Evolutionary conservation across 2,888 invertebrate genomes (phyloP).

Genomic region (Troglohyphantes excavatus): DNA sequence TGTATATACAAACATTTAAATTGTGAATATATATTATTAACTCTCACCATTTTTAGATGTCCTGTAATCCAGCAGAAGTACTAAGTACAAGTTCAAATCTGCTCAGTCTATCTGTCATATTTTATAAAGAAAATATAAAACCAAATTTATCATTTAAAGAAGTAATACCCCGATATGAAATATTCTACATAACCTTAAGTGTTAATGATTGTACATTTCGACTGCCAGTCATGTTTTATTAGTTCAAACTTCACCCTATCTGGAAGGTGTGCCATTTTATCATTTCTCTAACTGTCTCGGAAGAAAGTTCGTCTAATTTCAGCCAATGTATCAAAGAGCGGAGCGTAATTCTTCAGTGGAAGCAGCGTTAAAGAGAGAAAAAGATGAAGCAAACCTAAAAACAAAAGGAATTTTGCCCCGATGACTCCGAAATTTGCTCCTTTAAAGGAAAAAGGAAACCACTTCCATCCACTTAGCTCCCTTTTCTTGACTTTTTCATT

Average conservation of each 20-base stretch:
- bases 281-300: slow-evolving; percentile 13
- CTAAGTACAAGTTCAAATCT: too few species aligned
- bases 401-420: slow-evolving; percentile 68
- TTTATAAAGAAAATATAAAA: too few species aligned
- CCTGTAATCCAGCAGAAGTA: too few species aligned
- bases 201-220: neutral
- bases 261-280: slow-evolving; percentile 21
- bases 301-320: slow-evolving; percentile 61
- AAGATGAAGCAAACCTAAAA: slow-evolving; percentile 61
- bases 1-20: too few species aligned
- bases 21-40: too few species aligned
- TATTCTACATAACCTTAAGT: neutral
- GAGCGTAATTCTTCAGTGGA: slow-evolving; percentile 43
- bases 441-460: slow-evolving; percentile 77
- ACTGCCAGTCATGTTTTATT: slow-evolving; percentile 9
- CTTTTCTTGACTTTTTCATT: slow-evolving; percentile 73
- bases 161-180: neutral
- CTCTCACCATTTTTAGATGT: too few species aligned
- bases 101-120: too few species aligned
- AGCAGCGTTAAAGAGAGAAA: slow-evolving; percentile 52
- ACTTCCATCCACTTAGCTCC: slow-evolving; percentile 78
- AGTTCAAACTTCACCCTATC: neutral
- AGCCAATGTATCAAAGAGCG: slow-evolving; percentile 64
- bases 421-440: slow-evolving; percentile 75
- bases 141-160: neutral